A percentile compares a stretch with the other conserved stretches of the same genome.
Evolutionary conservation across 2,113 vertebrate genomes (phyloP).

Genomic region (Neotoma lepida): DNA sequence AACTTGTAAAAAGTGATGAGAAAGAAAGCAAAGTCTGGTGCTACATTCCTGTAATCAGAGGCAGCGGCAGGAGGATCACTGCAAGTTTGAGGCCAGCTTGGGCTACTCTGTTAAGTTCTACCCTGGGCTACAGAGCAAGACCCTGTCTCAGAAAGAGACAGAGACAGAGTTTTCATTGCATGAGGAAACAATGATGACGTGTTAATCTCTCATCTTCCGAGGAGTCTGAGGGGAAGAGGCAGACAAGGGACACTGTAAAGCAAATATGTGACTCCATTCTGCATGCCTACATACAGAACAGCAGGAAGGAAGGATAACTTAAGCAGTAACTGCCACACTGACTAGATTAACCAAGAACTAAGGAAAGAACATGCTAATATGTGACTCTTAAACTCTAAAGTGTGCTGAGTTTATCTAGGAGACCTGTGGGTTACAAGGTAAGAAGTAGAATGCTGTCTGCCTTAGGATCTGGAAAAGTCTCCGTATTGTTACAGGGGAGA

Average conservation of each 20-base stretch:
- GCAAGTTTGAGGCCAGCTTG: neutral
- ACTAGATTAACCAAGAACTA: neutral
- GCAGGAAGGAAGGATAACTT: neutral
- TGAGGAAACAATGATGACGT: neutral
- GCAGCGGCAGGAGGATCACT: neutral
- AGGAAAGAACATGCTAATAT: neutral
- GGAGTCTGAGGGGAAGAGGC: neutral
- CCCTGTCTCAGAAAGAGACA: neutral
- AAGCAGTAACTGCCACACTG: neutral
- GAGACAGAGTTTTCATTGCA: neutral
- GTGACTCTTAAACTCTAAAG: neutral
- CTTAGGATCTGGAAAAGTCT: neutral
- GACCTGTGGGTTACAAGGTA: neutral
- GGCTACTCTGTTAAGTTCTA: neutral
- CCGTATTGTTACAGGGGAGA: neutral
- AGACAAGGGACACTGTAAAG: neutral
- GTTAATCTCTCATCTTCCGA: neutral
- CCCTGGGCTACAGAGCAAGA: neutral
- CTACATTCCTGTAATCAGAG: neutral
- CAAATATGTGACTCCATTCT: neutral
- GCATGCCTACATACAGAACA: neutral
- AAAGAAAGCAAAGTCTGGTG: neutral
- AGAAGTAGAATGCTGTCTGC: neutral
- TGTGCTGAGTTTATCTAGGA: neutral
- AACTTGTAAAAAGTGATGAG: neutral